Percentiles rank a stretch among this genome's conserved stretches.
Conservation (phyloP, 2,888 invertebrate genomes). For the Leptopilina syphax region DNA sequence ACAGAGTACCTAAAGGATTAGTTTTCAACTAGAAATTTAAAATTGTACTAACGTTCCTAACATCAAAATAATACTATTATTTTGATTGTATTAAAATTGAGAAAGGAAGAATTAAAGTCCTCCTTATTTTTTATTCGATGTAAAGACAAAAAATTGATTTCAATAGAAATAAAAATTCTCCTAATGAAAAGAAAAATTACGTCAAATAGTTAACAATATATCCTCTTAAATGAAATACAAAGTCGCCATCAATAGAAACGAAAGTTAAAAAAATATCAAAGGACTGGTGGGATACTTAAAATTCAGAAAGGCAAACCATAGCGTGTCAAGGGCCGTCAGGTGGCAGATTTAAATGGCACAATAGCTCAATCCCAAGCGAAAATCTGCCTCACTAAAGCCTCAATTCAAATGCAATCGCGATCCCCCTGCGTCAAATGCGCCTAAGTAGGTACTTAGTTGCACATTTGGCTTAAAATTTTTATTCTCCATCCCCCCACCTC, state of each 20-base stretch:
- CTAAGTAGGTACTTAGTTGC: constrained; percentile 76
- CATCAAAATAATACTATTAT: no score
- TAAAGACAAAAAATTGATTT: no score
- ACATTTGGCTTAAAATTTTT: constrained; percentile 74
- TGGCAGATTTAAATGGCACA: constrained; percentile 70
- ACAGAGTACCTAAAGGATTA: no score
- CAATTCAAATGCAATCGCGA: constrained; percentile 74
- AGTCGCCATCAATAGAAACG: neutral
- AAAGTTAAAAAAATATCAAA: constrained; percentile 38
- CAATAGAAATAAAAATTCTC: no score
- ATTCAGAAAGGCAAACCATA: constrained; percentile 66
- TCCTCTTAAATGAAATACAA: constrained; percentile 14
- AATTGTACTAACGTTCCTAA: no score
- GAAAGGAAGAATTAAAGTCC: no score
- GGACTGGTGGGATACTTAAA: constrained; percentile 54
- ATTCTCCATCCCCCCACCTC: constrained; percentile 52
- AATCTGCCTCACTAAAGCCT: constrained; percentile 71
- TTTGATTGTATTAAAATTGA: no score
- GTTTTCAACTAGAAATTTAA: no score
- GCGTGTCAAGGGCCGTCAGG: constrained; percentile 69
- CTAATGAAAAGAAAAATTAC: neutral
- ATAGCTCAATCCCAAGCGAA: constrained; percentile 72
- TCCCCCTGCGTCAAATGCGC: constrained; percentile 69
- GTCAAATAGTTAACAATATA: constrained; percentile 5
- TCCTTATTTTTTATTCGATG: no score